A percentile compares a stretch with the other conserved stretches of the same genome.
These are phyloP conservation scores for Macrosiphum euphorbiae DNA, from an alignment of 2,888 invertebrate genomes.

Conservation along the genomic window DNA sequence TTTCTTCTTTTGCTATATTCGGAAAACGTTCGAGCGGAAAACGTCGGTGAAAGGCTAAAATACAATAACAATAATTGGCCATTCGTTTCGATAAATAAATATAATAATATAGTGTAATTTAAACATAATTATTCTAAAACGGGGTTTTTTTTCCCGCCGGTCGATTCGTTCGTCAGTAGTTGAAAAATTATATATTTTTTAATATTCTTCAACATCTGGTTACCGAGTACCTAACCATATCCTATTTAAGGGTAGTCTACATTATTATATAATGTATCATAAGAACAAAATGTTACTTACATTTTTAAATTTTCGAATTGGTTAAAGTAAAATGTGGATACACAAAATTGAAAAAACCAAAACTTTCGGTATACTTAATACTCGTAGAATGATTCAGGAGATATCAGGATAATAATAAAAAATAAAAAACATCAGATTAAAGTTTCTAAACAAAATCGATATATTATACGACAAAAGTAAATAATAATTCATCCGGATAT, in stretches of 20 bases:
- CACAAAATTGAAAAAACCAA: neutral
- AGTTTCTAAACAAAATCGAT: neutral
- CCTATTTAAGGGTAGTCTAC: neutral
- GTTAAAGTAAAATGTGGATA: neutral
- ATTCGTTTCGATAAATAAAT: constrained; percentile 20
- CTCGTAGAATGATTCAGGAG: neutral
- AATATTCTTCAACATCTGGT: neutral
- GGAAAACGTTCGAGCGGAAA: neutral
- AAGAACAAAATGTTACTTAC: neutral
- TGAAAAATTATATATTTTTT: neutral
- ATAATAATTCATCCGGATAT: neutral
- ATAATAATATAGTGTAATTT: neutral
- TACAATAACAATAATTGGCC: constrained; percentile 35
- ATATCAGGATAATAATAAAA: neutral
- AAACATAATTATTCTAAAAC: neutral
- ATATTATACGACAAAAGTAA: neutral
- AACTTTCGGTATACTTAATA: neutral
- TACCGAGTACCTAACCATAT: neutral
- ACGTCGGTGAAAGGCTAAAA: neutral
- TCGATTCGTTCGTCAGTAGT: neutral
- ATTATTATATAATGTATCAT: neutral
- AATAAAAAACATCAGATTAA: neutral
- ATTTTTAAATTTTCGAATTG: neutral
- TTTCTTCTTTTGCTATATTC: constrained; percentile 1
- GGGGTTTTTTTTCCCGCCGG: neutral